Evolutionary conservation across 2,797 vertebrate species (phyloP).

Genomic region (Margarornis squamiger): DNA sequence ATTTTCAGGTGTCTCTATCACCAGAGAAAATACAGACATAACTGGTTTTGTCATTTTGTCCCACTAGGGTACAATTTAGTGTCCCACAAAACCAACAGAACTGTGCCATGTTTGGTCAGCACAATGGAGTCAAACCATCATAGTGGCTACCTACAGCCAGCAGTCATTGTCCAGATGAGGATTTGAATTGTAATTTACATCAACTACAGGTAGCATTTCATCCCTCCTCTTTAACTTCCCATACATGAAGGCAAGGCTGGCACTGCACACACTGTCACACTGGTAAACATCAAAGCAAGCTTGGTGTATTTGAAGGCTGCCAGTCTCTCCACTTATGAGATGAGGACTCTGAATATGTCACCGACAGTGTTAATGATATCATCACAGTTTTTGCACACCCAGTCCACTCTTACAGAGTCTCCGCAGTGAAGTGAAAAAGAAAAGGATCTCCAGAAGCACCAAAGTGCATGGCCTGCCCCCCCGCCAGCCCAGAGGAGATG

Average conservation of each 20-base stretch:
- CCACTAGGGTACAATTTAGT: not conserved
- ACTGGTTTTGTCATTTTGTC: not conserved
- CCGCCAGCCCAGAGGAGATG: rapidly evolving
- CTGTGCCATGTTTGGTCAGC: not conserved
- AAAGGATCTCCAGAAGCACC: not conserved
- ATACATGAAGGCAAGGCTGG: not conserved
- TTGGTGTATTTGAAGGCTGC: not conserved
- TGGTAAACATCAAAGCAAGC: not conserved
- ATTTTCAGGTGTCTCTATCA: not conserved
- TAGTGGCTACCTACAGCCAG: not conserved
- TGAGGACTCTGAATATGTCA: not conserved
- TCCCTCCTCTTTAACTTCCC: not conserved
- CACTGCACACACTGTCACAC: not conserved
- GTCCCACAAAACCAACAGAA: not conserved
- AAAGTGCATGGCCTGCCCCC: rapidly evolving
- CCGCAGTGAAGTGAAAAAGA: not conserved
- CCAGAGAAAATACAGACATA: not conserved
- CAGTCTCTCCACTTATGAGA: not conserved
- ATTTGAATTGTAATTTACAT: not conserved
- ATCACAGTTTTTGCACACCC: not conserved
- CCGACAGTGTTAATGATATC: rapidly evolving
- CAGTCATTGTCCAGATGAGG: not conserved
- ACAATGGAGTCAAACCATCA: not conserved
- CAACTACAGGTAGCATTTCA: not conserved
- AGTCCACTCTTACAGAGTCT: not conserved